phyloP scores from a whole-genome alignment of 2,888 invertebrate genomes.

The Lithodes maja region DNA sequence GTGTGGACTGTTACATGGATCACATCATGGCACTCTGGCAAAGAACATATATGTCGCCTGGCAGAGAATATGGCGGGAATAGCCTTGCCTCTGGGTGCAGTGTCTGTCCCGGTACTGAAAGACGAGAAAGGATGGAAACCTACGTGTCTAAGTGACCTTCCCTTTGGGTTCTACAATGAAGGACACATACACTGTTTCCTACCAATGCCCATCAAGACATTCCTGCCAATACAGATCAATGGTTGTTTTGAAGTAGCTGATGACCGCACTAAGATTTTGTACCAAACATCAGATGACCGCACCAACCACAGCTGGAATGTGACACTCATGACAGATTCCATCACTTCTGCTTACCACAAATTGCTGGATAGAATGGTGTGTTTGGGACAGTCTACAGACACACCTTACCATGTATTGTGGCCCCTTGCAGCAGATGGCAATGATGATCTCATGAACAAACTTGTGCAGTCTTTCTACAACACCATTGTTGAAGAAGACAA shows the following conservation, averaged over 20 bases:
- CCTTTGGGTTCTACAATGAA: conserved; percentile 40
- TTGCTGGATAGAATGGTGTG: background rate
- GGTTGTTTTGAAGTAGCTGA: conserved; percentile 47
- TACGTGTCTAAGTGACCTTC: conserved; percentile 26
- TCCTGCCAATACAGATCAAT: conserved; percentile 38
- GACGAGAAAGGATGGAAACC: conserved; percentile 14
- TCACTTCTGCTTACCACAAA: conserved; percentile 25
- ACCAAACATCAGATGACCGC: conserved; percentile 44
- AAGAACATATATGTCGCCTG: background rate
- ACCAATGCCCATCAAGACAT: conserved; percentile 41
- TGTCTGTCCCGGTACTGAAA: conserved; percentile 23
- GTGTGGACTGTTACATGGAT: conserved; percentile 24
- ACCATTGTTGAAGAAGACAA: conserved; percentile 13
- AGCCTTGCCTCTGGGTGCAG: conserved; percentile 41
- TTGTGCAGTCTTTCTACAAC: conserved; percentile 19
- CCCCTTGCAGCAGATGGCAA: conserved; percentile 13
- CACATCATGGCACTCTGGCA: conserved; percentile 50
- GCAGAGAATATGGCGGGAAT: conserved; percentile 10
- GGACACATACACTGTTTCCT: conserved; percentile 51
- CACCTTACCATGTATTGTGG: conserved; percentile 22
- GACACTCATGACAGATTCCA: conserved; percentile 32
- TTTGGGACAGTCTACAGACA: background rate
- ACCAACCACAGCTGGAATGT: conserved; percentile 16
- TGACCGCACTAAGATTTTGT: conserved; percentile 39
- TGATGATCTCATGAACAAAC: background rate